Percentiles rank a stretch among this genome's conserved stretches.
Evolutionary conservation across 1,140 invertebrate species (phyloP).

Genomic region (Rhynchophorus ferrugineus): DNA sequence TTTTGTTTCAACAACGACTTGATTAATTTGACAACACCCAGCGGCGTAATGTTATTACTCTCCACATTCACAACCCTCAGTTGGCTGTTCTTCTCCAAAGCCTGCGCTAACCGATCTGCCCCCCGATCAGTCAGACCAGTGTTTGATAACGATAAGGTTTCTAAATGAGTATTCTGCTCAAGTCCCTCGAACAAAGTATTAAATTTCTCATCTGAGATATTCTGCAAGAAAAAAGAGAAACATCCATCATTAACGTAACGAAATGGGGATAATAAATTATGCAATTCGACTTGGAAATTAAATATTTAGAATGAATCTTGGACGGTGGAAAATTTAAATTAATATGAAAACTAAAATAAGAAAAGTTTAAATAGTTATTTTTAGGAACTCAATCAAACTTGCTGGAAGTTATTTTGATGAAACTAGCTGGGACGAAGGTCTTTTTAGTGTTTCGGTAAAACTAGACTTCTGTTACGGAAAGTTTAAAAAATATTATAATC

Average conservation of each 20-base stretch:
- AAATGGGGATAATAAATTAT: too few relatives aligned
- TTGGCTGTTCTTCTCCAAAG: constrained; percentile 78
- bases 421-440: too few relatives aligned
- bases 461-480: too few relatives aligned
- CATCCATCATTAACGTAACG: background rate
- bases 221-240: constrained; percentile 51
- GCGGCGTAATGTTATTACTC: constrained; percentile 90
- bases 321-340: too few relatives aligned
- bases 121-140: constrained; percentile 85
- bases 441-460: too few relatives aligned
- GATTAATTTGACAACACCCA: constrained; percentile 75
- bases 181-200: constrained; percentile 81
- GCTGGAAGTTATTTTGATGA: too few relatives aligned
- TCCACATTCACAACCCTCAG: constrained; percentile 89
- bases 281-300: too few relatives aligned
- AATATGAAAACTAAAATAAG: too few relatives aligned
- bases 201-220: constrained; percentile 94
- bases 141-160: constrained; percentile 88
- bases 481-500: too few relatives aligned
- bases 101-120: constrained; percentile 74
- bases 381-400: too few relatives aligned
- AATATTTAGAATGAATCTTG: too few relatives aligned
- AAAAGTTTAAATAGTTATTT: too few relatives aligned
- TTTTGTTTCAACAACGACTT: constrained; percentile 79
- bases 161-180: constrained; percentile 83